These are phyloP conservation scores for Nesogale talazaci DNA, from an alignment of 2,113 vertebrate species.

Conservation along the genomic window DNA sequence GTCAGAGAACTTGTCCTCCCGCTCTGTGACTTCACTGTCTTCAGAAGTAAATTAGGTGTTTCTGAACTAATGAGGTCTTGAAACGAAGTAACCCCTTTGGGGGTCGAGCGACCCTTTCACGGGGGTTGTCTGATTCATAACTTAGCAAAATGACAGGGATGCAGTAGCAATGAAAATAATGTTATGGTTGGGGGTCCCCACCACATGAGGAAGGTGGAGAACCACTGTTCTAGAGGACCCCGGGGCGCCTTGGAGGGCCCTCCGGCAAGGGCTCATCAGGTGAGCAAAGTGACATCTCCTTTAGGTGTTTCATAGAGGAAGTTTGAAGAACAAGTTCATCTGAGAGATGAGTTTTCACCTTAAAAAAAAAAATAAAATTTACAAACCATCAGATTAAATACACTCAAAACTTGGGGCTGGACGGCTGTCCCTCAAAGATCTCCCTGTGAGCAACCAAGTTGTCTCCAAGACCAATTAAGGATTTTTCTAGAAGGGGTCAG, in stretches of 20 bases:
- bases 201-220: no score
- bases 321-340: conserved; percentile 30
- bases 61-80: not conserved
- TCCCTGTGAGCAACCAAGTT: not conserved
- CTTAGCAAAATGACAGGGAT: no score
- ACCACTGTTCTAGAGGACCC: not conserved
- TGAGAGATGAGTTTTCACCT: conserved; percentile 33
- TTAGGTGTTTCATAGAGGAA: not conserved
- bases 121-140: no score
- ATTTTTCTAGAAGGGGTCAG: not conserved
- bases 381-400: conserved; percentile 30
- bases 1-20: not conserved
- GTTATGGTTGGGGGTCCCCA: no score
- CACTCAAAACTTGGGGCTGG: not conserved
- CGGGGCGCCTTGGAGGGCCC: no score
- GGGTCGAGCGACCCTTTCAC: no score
- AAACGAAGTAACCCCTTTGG: no score
- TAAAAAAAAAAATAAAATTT: conserved; percentile 18
- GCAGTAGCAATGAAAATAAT: no score
- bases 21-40: not conserved
- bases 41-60: not conserved
- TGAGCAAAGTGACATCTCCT: not conserved
- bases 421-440: conserved; percentile 30
- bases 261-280: not conserved
- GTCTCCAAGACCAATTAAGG: not conserved